These are phyloP conservation scores for Pangasianodon hypophthalmus DNA, from an alignment of 2,113 vertebrate species.

Conservation along the genomic window DNA sequence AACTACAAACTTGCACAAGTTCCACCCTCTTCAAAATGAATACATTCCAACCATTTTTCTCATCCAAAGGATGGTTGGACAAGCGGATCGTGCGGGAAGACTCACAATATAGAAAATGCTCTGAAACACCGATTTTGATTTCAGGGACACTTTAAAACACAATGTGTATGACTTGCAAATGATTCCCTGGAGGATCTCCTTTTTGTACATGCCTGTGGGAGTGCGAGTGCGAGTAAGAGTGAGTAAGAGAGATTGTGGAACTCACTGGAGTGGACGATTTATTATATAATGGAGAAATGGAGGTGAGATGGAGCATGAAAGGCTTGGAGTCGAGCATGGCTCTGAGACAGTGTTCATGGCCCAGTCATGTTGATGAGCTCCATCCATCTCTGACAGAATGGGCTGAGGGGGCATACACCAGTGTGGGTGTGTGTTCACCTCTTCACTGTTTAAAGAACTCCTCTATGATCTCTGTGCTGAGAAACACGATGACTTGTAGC, in stretches of 20 bases:
- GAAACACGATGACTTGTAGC: background rate
- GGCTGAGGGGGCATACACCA: background rate
- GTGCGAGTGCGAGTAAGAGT: background rate
- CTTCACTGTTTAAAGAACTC: background rate
- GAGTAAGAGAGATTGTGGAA: constrained; percentile 60
- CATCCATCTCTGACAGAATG: constrained; percentile 12
- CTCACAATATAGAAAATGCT: too few relatives aligned
- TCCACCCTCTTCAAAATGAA: background rate
- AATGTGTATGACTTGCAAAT: too few relatives aligned
- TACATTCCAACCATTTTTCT: background rate
- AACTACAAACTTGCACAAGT: background rate
- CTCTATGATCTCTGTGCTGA: background rate
- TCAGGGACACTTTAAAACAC: too few relatives aligned
- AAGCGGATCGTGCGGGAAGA: background rate
- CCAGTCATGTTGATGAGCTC: constrained; percentile 21
- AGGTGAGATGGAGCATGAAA: constrained; percentile 67
- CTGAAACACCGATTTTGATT: too few relatives aligned
- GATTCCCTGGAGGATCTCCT: too few relatives aligned
- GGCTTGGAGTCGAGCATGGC: constrained; percentile 49
- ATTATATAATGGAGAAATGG: constrained; percentile 73
- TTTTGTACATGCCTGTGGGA: background rate
- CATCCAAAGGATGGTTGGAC: background rate
- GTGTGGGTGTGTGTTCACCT: constrained; percentile 3
- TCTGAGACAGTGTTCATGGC: background rate
- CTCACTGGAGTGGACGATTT: constrained; percentile 69